Base-by-base conservation (phyloP, 2,113 vertebrate genomes). In the Tylochromis polylepis region DNA sequence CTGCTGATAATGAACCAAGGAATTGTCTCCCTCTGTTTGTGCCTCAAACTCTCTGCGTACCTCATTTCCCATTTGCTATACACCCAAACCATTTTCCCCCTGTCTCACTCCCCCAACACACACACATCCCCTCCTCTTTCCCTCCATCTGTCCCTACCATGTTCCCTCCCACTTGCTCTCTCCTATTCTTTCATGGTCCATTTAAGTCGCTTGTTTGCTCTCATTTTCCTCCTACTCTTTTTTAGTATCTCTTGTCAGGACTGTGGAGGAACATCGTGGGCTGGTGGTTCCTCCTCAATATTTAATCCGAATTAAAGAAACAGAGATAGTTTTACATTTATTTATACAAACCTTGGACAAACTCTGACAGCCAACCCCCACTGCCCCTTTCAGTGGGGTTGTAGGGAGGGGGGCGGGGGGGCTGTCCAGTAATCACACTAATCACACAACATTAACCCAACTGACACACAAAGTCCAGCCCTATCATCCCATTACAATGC, bases 301-400 rank as follows among this genome's bases (percentile, higher is more conserved):
- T 92, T 94, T 94, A 65, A 95, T 93, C 91, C 18, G 5, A 93
- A 95, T 94, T 88, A 94, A 95, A 94, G 94, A 94, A 91, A 95
- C 91, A 92, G 93, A 78, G 83, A 78, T 55, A 79, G 81, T 87
- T 91, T 87, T 82, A 55, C 11, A 27, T 62, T 94, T 92, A 95
- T 94, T 95, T 29, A 95, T 89, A 85, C 5, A 27, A 72, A 72
- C 18, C 65, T 85, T 82, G 79, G 80, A 89, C 82, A 89, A 86
- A 89, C 87, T 85, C 86, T 86, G 60, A 85, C 70, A 85, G n/a
- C 79, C 84, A 83, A 36, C 9, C 53, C 27, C 11, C 36, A 15
- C 7, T 58, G 31, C 36, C 51, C 34, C 34, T 16, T 20, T 75
- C 24, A 58, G 55, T 18, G 51, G 29, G 79, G 27, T 27, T 4